These are phyloP conservation scores for Cercopithecus neglectus DNA, from an alignment of 2,797 vertebrate species.

Conservation along the genomic window DNA sequence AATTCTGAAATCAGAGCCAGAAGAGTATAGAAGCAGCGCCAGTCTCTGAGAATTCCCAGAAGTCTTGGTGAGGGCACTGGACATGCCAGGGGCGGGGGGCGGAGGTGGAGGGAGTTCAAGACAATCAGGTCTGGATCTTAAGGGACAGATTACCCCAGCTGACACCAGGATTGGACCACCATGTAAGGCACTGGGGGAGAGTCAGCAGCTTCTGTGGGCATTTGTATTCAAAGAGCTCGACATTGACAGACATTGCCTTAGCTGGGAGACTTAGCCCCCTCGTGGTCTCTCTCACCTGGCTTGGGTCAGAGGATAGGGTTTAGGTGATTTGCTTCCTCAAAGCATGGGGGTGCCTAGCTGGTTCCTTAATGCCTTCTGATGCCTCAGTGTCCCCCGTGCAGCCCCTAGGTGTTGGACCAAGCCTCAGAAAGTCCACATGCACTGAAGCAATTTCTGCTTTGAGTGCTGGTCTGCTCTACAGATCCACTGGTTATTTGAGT, in stretches of 20 bases:
- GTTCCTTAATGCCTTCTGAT: slow-evolving; percentile 83
- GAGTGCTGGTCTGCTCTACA: slow-evolving; percentile 80
- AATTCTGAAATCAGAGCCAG: background rate
- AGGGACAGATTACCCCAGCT: background rate
- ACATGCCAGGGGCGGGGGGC: too few species aligned
- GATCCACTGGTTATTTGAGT: slow-evolving; percentile 81
- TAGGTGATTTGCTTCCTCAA: slow-evolving; percentile 43
- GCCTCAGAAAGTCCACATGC: slow-evolving; percentile 83
- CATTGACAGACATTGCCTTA: background rate
- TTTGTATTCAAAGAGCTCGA: background rate
- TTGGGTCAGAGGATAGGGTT: background rate
- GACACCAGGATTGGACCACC: background rate
- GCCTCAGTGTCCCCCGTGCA: slow-evolving; percentile 81
- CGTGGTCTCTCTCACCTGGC: background rate
- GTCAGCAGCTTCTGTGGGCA: background rate
- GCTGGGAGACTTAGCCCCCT: background rate
- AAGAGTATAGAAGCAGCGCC: accelerated
- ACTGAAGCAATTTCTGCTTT: slow-evolving; percentile 82
- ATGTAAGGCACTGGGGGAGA: background rate
- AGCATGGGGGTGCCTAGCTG: slow-evolving; percentile 70
- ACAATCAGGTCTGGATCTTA: background rate
- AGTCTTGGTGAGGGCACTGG: background rate
- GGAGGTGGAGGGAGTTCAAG: too few species aligned
- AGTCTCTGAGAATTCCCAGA: background rate
- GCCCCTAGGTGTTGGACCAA: slow-evolving; percentile 84